Evolutionary conservation across 2,797 vertebrate species (phyloP).

Genomic region (Fundulus diaphanus): DNA sequence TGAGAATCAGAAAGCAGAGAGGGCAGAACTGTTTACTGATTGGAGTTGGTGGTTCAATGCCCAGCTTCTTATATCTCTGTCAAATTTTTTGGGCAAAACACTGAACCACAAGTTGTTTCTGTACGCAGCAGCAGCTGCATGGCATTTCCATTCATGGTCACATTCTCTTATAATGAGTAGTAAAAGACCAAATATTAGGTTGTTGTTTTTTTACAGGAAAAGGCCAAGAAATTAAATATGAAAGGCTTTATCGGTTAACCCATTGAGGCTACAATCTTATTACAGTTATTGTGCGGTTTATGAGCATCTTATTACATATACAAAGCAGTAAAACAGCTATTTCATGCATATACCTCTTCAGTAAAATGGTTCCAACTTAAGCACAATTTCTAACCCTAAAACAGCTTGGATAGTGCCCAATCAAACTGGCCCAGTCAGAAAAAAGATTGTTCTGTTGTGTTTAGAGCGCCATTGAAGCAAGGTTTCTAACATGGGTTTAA

Average conservation of each 20-base stretch:
- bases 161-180: background rate
- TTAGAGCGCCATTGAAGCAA: background rate
- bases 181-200: slow-evolving; percentile 7
- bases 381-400: too few species aligned
- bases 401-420: too few species aligned
- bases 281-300: too few species aligned
- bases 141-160: background rate
- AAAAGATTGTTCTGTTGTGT: too few species aligned
- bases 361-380: too few species aligned
- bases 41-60: slow-evolving; percentile 11
- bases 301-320: too few species aligned
- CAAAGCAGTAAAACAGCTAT: too few species aligned
- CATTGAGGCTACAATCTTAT: background rate
- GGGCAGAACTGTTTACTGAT: background rate
- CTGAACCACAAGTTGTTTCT: background rate
- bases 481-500: background rate
- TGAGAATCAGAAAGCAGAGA: slow-evolving; percentile 5
- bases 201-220: too few species aligned
- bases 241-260: slow-evolving; percentile 8
- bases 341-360: too few species aligned
- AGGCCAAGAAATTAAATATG: too few species aligned
- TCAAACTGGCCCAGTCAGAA: too few species aligned
- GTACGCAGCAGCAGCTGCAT: background rate
- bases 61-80: background rate
- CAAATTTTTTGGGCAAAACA: background rate